These are phyloP conservation scores for Nymphalis polychloros DNA, from an alignment of 2,888 invertebrate genomes.

Conservation along the genomic window DNA sequence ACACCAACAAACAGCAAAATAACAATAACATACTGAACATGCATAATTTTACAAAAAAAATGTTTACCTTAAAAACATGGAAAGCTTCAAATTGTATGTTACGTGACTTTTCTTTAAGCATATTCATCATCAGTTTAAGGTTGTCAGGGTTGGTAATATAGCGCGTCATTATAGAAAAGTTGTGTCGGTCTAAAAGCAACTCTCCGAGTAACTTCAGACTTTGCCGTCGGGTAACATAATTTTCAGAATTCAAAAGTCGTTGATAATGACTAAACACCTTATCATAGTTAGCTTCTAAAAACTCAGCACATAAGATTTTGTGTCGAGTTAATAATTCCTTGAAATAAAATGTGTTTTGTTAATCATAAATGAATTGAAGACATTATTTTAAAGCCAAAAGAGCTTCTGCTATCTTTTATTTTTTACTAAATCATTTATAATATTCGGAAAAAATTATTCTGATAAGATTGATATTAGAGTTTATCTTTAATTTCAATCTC, in stretches of 20 bases:
- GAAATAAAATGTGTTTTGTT: slow-evolving; percentile 47
- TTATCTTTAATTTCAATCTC: slow-evolving; percentile 2
- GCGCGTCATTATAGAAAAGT: slow-evolving; percentile 98
- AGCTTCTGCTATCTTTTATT: no score
- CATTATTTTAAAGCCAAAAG: no score
- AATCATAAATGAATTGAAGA: no score
- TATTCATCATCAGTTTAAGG: slow-evolving; percentile 99
- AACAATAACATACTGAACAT: background rate
- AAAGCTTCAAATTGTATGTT: slow-evolving; percentile 99
- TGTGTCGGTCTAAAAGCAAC: slow-evolving; percentile 98
- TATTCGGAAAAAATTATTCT: background rate
- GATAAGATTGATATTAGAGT: no score
- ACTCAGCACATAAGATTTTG: slow-evolving; percentile 98
- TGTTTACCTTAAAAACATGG: slow-evolving; percentile 98
- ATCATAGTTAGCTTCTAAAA: slow-evolving; percentile 99
- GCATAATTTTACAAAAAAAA: slow-evolving; percentile 2
- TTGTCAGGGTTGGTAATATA: slow-evolving; percentile 99
- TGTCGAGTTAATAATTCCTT: slow-evolving; percentile 96
- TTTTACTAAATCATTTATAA: no score
- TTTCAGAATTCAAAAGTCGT: slow-evolving; percentile 98
- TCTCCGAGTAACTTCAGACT: slow-evolving; percentile 99
- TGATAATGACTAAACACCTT: slow-evolving; percentile 99
- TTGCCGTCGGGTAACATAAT: slow-evolving; percentile 99
- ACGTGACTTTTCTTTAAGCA: slow-evolving; percentile 99
- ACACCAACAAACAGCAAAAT: background rate